These are phyloP conservation scores for Bryconaethiops microstoma DNA, from an alignment of 2,797 vertebrate genomes.

Conservation along the genomic window DNA sequence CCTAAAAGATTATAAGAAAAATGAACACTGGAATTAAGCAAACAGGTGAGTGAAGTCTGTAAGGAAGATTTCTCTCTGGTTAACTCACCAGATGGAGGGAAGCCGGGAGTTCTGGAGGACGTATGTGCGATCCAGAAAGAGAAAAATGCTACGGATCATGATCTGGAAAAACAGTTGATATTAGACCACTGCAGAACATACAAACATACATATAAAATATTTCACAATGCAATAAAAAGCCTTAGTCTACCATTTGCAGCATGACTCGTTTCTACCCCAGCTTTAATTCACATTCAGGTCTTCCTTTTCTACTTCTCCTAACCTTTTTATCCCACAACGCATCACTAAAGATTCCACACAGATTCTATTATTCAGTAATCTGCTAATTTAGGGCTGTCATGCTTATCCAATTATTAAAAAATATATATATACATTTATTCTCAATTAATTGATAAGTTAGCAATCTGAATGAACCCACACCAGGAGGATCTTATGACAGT, in stretches of 20 bases:
- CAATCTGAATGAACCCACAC: no score
- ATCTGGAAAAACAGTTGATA: constrained; percentile 64
- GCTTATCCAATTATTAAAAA: no score
- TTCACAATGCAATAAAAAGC: not conserved
- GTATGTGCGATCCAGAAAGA: constrained; percentile 98
- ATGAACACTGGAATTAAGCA: not conserved
- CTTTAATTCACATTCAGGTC: not conserved
- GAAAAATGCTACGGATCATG: constrained; percentile 98
- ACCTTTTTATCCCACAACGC: no score
- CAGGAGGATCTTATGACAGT: no score
- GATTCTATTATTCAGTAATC: no score
- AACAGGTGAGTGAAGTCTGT: constrained; percentile 50
- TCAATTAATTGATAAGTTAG: no score
- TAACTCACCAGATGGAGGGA: constrained; percentile 96
- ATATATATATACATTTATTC: no score
- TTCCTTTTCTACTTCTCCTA: no score
- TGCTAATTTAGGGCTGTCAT: no score
- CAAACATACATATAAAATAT: not conserved
- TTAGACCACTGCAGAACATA: not conserved
- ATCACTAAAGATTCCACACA: no score
- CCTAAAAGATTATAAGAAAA: constrained; percentile 72
- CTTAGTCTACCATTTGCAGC: not conserved
- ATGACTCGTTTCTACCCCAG: not conserved
- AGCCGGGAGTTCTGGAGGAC: constrained; percentile 99
- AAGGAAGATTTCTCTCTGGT: not conserved